These are phyloP conservation scores for Campoplex nolae DNA, from an alignment of 2,888 invertebrate genomes.

Conservation along the genomic window DNA sequence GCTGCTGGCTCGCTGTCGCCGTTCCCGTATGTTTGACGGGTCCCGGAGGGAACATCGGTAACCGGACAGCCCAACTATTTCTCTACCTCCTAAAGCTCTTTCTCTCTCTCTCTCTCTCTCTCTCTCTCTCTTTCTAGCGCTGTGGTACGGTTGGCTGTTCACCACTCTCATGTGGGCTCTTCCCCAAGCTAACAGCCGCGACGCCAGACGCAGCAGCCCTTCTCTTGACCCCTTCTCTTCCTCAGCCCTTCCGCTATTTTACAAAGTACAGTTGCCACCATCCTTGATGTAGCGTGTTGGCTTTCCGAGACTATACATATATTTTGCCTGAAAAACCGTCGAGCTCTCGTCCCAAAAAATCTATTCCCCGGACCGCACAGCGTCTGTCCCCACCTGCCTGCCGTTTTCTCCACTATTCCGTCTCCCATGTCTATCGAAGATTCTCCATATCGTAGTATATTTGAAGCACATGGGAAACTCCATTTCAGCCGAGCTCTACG, in stretches of 20 bases:
- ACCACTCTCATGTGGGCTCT: constrained; percentile 47
- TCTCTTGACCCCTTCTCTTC: constrained; percentile 9
- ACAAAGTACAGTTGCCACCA: constrained; percentile 64
- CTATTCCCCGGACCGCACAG: constrained; percentile 50
- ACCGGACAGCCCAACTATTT: constrained; percentile 80
- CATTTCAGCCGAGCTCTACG: constrained; percentile 43
- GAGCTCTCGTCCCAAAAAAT: constrained; percentile 63
- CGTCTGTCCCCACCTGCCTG: constrained; percentile 11
- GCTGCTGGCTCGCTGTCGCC: constrained; percentile 76
- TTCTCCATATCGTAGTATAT: background rate
- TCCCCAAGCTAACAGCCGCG: constrained; percentile 42
- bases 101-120: background rate
- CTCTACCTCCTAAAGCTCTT: constrained; percentile 38
- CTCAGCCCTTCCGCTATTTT: constrained; percentile 51
- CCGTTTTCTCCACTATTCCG: constrained; percentile 33
- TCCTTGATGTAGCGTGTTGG: constrained; percentile 49
- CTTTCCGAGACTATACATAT: constrained; percentile 45
- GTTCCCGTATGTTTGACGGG: constrained; percentile 79
- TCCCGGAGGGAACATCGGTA: constrained; percentile 81
- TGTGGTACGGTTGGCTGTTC: constrained; percentile 47
- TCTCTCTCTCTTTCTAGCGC: background rate
- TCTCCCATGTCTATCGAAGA: constrained; percentile 1
- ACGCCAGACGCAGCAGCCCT: constrained; percentile 25
- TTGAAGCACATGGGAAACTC: constrained; percentile 22
- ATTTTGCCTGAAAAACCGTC: constrained; percentile 50